These are phyloP conservation scores for Hemitrygon akajei DNA, from an alignment of 2,797 vertebrate genomes.

Conservation along the genomic window DNA sequence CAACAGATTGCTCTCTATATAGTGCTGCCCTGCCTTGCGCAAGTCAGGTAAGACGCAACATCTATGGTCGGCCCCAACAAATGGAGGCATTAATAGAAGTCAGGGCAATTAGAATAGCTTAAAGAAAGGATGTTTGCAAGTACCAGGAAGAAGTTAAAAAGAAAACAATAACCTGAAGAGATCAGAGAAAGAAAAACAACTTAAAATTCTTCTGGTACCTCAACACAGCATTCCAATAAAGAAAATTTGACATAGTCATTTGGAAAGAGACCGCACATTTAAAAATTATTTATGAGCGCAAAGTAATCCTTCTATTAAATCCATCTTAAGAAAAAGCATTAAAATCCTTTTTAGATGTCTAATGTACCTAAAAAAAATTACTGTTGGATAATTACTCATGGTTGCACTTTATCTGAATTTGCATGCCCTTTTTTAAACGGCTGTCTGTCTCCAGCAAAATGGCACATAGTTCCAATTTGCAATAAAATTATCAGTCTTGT, in stretches of 20 bases:
- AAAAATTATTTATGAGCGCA: neutral
- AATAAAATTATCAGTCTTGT: conserved; percentile 7
- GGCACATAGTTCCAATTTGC: neutral
- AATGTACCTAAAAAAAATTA: neutral
- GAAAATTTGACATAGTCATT: neutral
- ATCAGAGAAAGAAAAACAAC: neutral
- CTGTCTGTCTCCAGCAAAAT: conserved; percentile 6
- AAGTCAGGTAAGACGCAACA: too few species aligned
- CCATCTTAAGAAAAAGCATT: neutral
- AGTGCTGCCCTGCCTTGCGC: too few species aligned
- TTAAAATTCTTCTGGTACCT: neutral
- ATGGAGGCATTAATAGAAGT: neutral
- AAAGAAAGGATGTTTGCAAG: neutral
- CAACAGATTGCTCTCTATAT: too few species aligned
- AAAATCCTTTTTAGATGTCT: neutral
- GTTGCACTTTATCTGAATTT: neutral
- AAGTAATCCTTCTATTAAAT: neutral
- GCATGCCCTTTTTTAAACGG: conserved; percentile 1
- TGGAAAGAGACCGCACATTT: neutral
- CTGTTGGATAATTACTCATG: neutral
- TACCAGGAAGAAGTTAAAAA: neutral
- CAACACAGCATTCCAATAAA: neutral
- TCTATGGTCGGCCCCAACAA: too few species aligned
- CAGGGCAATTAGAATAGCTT: neutral
- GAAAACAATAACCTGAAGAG: neutral